Evolutionary conservation across 2,888 invertebrate genomes (phyloP).

Genomic region (Tachina grossa): DNA sequence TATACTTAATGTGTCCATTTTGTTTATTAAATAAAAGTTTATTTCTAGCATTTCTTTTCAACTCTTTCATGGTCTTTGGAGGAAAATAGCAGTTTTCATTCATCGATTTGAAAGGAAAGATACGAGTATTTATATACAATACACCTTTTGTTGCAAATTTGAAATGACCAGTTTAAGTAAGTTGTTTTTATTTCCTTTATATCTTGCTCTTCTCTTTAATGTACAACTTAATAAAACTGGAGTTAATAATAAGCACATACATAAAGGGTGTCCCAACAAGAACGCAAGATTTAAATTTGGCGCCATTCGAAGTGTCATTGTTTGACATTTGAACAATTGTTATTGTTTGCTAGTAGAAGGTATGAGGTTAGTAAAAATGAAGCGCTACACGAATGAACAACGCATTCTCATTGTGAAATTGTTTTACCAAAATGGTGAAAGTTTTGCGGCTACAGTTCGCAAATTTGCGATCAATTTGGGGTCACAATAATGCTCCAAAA

Average conservation of each 20-base stretch:
- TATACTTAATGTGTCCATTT: slow-evolving; percentile 55
- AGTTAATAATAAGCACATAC: slow-evolving; percentile 25
- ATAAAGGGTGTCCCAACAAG: too few relatives aligned
- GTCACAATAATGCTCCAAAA: too few relatives aligned
- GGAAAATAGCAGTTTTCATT: slow-evolving; percentile 1
- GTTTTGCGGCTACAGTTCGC: too few relatives aligned
- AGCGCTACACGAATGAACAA: too few relatives aligned
- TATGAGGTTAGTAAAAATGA: too few relatives aligned
- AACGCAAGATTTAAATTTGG: too few relatives aligned
- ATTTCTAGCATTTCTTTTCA: slow-evolving; percentile 41
- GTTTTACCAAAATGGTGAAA: too few relatives aligned
- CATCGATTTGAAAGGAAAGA: background rate
- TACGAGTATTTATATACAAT: slow-evolving; percentile 36
- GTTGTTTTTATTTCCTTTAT: slow-evolving; percentile 14
- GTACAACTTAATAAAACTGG: slow-evolving; percentile 64
- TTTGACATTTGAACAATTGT: too few relatives aligned
- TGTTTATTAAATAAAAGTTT: slow-evolving; percentile 67
- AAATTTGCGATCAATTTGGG: too few relatives aligned
- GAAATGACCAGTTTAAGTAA: slow-evolving; percentile 58
- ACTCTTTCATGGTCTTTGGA: slow-evolving; percentile 20
- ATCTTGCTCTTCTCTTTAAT: slow-evolving; percentile 35
- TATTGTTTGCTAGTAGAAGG: too few relatives aligned
- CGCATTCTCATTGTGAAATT: too few relatives aligned
- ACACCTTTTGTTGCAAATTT: slow-evolving; percentile 61
- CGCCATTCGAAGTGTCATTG: too few relatives aligned